phyloP scores from a whole-genome alignment of 2,797 vertebrate species.

The Echeneis naucrates region DNA sequence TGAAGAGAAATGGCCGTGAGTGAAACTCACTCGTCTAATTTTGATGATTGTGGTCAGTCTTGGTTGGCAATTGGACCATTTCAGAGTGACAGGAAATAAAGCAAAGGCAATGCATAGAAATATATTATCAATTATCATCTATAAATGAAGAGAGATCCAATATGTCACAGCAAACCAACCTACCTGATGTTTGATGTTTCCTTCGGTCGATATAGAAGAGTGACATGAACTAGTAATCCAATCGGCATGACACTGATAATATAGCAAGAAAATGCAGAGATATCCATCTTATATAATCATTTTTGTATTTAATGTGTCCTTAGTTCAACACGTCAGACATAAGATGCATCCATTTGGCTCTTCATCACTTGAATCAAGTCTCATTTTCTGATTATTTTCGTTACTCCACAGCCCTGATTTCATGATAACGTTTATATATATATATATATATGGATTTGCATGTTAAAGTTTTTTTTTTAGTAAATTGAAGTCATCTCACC shows the following conservation, averaged over 20 bases:
- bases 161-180: neutral
- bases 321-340: neutral
- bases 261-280: no score
- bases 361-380: neutral
- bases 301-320: neutral
- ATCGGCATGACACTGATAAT: no score
- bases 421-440: no score
- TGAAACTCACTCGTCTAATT: slow-evolving; percentile 13
- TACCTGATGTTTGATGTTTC: neutral
- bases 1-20: slow-evolving; percentile 19
- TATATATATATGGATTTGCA: no score
- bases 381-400: no score
- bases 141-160: neutral
- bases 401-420: no score
- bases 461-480: no score
- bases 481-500: no score
- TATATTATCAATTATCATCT: neutral
- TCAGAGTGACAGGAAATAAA: neutral
- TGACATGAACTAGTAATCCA: neutral
- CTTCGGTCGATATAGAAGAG: neutral
- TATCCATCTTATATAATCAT: neutral
- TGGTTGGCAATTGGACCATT: neutral
- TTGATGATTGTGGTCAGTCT: neutral
- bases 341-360: neutral
- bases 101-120: neutral